These are phyloP conservation scores for Hecatera dysodea DNA, from an alignment of 2,888 invertebrate genomes.

Conservation along the genomic window DNA sequence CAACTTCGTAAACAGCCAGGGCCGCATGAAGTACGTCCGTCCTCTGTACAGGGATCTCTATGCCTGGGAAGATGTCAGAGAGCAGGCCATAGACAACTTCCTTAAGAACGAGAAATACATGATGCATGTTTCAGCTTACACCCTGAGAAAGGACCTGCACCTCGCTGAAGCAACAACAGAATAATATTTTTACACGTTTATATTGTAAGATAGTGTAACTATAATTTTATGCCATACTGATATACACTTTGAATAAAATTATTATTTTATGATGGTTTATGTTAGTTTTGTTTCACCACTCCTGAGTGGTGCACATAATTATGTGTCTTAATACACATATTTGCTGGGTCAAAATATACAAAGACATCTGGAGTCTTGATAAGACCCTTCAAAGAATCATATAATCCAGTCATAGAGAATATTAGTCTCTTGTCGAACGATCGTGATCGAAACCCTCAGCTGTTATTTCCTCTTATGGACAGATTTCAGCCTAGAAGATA, in stretches of 20 bases:
- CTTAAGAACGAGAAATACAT: constrained; percentile 93
- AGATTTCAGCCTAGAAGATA: too few species aligned
- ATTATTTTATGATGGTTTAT: constrained; percentile 62
- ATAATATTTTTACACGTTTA: constrained; percentile 47
- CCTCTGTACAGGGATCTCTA: constrained; percentile 97
- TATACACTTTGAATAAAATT: constrained; percentile 60
- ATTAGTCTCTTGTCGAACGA: too few species aligned
- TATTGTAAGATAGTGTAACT: constrained; percentile 63
- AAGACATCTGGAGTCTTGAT: too few species aligned
- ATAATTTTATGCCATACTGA: constrained; percentile 57
- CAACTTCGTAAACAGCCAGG: constrained; percentile 95
- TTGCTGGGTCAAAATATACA: too few species aligned
- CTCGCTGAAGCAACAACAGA: constrained; percentile 72
- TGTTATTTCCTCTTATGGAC: too few species aligned
- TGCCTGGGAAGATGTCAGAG: constrained; percentile 94
- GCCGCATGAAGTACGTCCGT: constrained; percentile 97
- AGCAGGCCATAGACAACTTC: constrained; percentile 93
- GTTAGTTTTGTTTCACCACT: constrained; percentile 31
- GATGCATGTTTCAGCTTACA: constrained; percentile 96
- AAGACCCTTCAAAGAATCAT: too few species aligned
- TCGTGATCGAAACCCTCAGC: too few species aligned
- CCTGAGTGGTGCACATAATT: too few species aligned
- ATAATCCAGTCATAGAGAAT: too few species aligned
- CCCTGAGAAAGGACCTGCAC: constrained; percentile 94
- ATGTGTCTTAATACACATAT: too few species aligned